Conservation (phyloP, 2,113 vertebrate species). For the Lethenteron reissneri region DNA sequence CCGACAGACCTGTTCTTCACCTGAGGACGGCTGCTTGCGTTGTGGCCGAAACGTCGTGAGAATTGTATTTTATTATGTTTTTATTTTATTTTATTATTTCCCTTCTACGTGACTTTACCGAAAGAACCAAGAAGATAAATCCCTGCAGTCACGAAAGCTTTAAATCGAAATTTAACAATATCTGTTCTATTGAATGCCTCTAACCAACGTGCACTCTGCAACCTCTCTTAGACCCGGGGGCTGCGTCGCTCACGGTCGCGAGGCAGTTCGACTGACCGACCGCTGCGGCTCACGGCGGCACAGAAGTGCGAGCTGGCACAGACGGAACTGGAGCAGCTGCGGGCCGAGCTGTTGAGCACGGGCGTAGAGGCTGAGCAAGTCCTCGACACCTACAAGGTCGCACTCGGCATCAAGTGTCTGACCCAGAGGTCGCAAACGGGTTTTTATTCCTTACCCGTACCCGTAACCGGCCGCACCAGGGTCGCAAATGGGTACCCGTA, state of each 20-base stretch:
- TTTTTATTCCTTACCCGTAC: too few species aligned
- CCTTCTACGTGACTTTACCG: too few species aligned
- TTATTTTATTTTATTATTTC: too few species aligned
- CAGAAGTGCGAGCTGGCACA: constrained; percentile 30
- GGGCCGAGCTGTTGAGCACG: constrained; percentile 18
- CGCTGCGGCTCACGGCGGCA: constrained; percentile 18
- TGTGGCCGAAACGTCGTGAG: too few species aligned
- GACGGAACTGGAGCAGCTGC: constrained; percentile 23
- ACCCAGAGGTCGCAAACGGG: neutral
- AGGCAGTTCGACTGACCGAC: constrained; percentile 10
- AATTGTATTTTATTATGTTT: too few species aligned
- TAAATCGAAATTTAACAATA: neutral
- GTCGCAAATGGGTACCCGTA: too few species aligned
- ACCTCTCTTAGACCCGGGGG: constrained; percentile 15
- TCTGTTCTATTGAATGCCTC: neutral
- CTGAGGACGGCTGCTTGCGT: too few species aligned
- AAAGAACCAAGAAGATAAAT: too few species aligned
- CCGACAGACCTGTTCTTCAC: too few species aligned
- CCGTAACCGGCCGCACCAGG: too few species aligned
- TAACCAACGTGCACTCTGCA: neutral
- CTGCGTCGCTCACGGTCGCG: constrained; percentile 18
- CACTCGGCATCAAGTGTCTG: neutral
- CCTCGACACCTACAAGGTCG: constrained; percentile 24
- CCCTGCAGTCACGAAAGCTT: too few species aligned
- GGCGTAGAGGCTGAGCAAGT: constrained; percentile 18